Evolutionary conservation across 2,888 invertebrate genomes (phyloP).

Genomic region (Anthrax anthrax): DNA sequence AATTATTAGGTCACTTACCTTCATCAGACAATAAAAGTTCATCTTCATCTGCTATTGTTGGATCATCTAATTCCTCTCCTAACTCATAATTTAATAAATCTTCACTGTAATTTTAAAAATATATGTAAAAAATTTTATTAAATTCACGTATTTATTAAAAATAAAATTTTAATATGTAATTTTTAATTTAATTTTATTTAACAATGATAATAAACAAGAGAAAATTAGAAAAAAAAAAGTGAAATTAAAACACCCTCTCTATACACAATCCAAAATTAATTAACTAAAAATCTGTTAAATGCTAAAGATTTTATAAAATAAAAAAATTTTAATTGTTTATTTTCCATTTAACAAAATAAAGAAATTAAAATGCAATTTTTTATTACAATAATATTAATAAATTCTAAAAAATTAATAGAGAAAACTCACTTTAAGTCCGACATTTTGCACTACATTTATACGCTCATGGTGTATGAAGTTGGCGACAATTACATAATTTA

Average conservation of each 20-base stretch:
- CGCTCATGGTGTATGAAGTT: no score
- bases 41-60: slow-evolving; percentile 32
- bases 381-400: background rate
- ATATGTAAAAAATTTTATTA: background rate
- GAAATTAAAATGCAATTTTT: background rate
- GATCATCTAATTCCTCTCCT: slow-evolving; percentile 34
- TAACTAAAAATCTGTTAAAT: no score
- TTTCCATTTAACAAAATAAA: background rate
- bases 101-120: slow-evolving; percentile 21
- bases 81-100: slow-evolving; percentile 34
- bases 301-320: background rate
- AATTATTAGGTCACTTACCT: slow-evolving; percentile 19
- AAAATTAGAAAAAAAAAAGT: no score
- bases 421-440: slow-evolving; percentile 13
- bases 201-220: no score
- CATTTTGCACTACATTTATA: slow-evolving; percentile 10
- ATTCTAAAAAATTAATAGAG: background rate
- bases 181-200: background rate
- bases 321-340: background rate
- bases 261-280: background rate
- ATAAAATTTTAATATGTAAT: no score
- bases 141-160: background rate
- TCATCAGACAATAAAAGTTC: slow-evolving; percentile 33
- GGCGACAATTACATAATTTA: no score
- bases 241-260: background rate